Base-by-base conservation (phyloP, 2,797 vertebrate genomes). In the Kryptopterus vitreolus region DNA sequence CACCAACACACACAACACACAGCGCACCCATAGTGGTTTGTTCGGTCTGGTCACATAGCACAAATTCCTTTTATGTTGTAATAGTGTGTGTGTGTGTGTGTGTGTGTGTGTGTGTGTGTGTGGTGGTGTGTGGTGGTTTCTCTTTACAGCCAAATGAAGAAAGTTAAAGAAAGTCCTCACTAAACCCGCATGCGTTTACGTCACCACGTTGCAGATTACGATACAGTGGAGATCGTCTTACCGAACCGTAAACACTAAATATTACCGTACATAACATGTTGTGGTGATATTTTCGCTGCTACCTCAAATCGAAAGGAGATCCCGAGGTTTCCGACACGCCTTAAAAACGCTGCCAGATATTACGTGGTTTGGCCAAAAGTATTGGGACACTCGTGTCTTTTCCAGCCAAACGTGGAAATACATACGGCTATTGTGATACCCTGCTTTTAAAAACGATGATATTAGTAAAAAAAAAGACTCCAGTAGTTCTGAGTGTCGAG, bases 41-140 rank as follows among this genome's bases (percentile, higher is more conserved):
- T 80, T 69, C 48, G 31, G 78, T 78, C 57, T 48, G 35, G 59
- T 29, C 26, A 80, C 53, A 74, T 70, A 46, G 18, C 35, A 33
- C 3, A 43, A 68, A 80, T 82, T 82, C 58, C 52, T 78, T 85
- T 8, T 31, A 65, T 48, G 35, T 59, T 12, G 35, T 69, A 24
- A 65, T 65, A 4, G 20, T n/a, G 62, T 38, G 31, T 11, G 1
- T 80, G 35, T 29, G 43, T 52, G 81, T 76, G 66, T 76, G 52
- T 76, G 76, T 3, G 57, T 61, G 31, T 75, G 77, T 55, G 71
- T 22, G 22, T 59, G n/a, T 80, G 53, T 61, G 72, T 65, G 53
- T 68, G 1, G 48, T 70, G 11, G 63, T 46, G 26, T 29, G 13
- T 7, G 59, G 13, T 29, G 57, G n/a, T n/a, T n/a, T 59, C 1